Conservation (phyloP, 2,888 invertebrate genomes). For the Phaonia tiefii region DNA sequence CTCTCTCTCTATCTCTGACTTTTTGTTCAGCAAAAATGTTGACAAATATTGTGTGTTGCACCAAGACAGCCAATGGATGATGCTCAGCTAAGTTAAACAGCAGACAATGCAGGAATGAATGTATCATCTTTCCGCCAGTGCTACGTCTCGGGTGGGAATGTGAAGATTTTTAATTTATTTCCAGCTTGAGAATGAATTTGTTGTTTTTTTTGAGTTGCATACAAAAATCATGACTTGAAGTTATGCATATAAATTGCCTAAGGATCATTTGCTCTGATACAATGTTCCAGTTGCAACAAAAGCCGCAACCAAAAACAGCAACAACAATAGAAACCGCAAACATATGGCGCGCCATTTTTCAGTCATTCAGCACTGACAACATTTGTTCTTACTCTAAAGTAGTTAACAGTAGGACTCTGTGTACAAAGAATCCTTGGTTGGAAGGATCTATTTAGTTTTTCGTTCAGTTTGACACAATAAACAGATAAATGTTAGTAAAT, state of each 20-base stretch:
- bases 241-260: conserved; percentile 64
- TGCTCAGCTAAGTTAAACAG: neutral
- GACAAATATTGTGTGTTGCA: conserved; percentile 5
- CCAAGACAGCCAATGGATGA: neutral
- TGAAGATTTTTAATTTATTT: conserved; percentile 37
- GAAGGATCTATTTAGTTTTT: neutral
- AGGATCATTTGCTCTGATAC: conserved; percentile 6
- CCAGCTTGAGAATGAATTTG: conserved; percentile 11
- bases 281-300: neutral
- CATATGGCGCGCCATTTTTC: conserved; percentile 60
- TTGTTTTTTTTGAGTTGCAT: conserved; percentile 15
- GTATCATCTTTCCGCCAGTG: conserved; percentile 18
- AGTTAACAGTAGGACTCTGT: conserved; percentile 30
- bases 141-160: conserved; percentile 14
- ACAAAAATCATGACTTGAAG: conserved; percentile 48
- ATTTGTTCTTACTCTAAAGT: conserved; percentile 26
- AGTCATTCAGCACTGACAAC: conserved; percentile 24
- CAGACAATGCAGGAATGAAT: conserved; percentile 23
- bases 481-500: too few species aligned
- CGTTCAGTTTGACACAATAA: neutral
- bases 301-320: neutral
- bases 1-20: neutral
- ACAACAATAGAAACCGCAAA: conserved; percentile 38
- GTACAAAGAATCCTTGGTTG: too few species aligned
- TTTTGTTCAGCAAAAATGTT: neutral